A percentile compares a stretch with the other conserved stretches of the same genome.
Conservation (phyloP, 2,113 vertebrate genomes). For the Rhynchomys soricoides region DNA sequence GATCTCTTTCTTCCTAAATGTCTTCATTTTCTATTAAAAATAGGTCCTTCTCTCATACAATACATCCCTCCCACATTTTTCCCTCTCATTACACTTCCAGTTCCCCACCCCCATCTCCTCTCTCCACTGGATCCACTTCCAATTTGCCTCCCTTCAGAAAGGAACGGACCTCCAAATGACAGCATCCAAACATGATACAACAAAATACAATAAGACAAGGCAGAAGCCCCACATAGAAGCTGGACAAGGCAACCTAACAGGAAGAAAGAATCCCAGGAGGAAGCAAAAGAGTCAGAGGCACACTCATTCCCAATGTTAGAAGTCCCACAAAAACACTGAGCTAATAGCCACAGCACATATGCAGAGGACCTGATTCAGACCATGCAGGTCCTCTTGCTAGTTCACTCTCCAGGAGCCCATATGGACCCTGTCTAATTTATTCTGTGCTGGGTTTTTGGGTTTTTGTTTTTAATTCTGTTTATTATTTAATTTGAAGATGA, state of each 20-base stretch:
- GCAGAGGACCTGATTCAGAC: background rate
- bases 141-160: background rate
- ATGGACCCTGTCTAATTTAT: background rate
- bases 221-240: background rate
- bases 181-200: background rate
- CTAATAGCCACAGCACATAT: too few species aligned
- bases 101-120: background rate
- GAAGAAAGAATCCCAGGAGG: background rate
- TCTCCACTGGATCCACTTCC: background rate
- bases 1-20: background rate
- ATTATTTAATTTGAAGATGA: background rate
- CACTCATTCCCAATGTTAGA: background rate
- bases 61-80: background rate
- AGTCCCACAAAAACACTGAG: background rate
- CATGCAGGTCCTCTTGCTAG: background rate
- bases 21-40: background rate
- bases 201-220: background rate
- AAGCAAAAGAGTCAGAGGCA: background rate
- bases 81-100: background rate
- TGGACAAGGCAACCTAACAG: background rate
- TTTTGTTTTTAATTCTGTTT: background rate
- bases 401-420: background rate
- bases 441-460: background rate
- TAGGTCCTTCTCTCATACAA: background rate
- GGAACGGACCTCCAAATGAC: background rate